Evolutionary conservation across 2,113 vertebrate species (phyloP).

Genomic region (Phocoena phocoena): DNA sequence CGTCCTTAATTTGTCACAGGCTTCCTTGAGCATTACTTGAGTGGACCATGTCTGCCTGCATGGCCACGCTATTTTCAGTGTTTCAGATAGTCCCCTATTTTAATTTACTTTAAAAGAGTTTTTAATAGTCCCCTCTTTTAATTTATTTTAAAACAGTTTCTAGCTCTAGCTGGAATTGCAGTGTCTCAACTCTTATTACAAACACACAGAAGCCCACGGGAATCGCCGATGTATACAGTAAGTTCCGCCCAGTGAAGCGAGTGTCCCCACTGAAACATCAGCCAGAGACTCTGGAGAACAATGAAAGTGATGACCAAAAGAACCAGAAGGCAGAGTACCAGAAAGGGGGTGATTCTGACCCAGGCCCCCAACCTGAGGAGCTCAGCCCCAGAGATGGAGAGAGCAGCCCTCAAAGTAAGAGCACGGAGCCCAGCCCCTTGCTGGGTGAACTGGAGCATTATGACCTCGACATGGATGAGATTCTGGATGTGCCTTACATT

Average conservation of each 20-base stretch:
- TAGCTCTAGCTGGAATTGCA: slow-evolving; percentile 92
- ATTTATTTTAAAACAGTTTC: slow-evolving; percentile 86
- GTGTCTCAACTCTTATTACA: slow-evolving; percentile 87
- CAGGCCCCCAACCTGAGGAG: slow-evolving; percentile 73
- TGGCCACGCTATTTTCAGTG: not conserved
- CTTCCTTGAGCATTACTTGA: not conserved
- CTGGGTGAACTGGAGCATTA: slow-evolving; percentile 97
- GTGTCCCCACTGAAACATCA: slow-evolving; percentile 98
- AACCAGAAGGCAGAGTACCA: slow-evolving; percentile 85
- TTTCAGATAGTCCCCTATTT: slow-evolving; percentile 23
- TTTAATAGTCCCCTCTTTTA: slow-evolving; percentile 10
- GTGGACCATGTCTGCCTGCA: not conserved
- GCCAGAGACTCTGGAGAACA: slow-evolving; percentile 92
- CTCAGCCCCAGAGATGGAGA: slow-evolving; percentile 79
- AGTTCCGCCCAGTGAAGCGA: slow-evolving; percentile 97
- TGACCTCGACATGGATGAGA: slow-evolving; percentile 99
- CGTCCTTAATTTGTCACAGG: too few species aligned
- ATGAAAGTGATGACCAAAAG: slow-evolving; percentile 89
- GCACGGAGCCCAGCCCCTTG: slow-evolving; percentile 75
- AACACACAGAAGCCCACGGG: slow-evolving; percentile 93
- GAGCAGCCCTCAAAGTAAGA: slow-evolving; percentile 83
- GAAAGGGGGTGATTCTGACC: slow-evolving; percentile 84
- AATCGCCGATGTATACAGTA: slow-evolving; percentile 94
- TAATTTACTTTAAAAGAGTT: slow-evolving; percentile 83
- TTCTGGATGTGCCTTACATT: slow-evolving; percentile 98